phyloP scores from a whole-genome alignment of 2,888 invertebrate genomes.

The Onthophagus sagittarius region DNA sequence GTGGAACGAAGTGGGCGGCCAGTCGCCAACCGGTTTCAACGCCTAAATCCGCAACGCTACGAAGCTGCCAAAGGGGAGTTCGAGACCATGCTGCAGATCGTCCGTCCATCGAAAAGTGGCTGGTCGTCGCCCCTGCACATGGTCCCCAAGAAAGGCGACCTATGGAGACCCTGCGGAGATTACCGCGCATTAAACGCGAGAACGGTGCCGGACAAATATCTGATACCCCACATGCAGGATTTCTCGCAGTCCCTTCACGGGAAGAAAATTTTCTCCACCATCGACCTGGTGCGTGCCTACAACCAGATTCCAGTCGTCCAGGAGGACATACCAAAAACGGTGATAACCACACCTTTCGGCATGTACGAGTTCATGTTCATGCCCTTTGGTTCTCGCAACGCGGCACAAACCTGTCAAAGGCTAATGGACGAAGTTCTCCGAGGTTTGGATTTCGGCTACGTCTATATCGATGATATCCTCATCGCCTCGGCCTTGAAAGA shows the following conservation, averaged over 20 bases:
- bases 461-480: no score
- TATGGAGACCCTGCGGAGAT: conserved; percentile 42
- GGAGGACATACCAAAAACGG: conserved; percentile 37
- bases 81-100: conserved; percentile 27
- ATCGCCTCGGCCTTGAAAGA: conserved; percentile 30
- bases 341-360: conserved; percentile 30
- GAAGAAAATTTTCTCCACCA: conserved; percentile 33
- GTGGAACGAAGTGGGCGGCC: conserved; percentile 12
- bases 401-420: conserved; percentile 43
- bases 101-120: conserved; percentile 28
- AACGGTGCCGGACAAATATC: conserved; percentile 50
- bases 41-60: conserved; percentile 18
- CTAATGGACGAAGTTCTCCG: conserved; percentile 38
- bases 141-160: conserved; percentile 36
- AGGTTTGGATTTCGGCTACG: conserved; percentile 36
- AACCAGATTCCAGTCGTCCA: conserved; percentile 39
- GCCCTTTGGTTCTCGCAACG: conserved; percentile 42
- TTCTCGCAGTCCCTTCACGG: conserved; percentile 34
- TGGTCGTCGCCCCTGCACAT: conserved; percentile 40
- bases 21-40: conserved; percentile 3
- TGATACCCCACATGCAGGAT: conserved; percentile 39
- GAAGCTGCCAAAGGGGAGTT: conserved; percentile 16
- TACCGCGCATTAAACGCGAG: conserved; percentile 38
- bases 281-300: conserved; percentile 41
- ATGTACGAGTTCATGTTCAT: conserved; percentile 35